Evolutionary conservation across 2,888 invertebrate species (phyloP).

Genomic region (Fragum whitleyi): DNA sequence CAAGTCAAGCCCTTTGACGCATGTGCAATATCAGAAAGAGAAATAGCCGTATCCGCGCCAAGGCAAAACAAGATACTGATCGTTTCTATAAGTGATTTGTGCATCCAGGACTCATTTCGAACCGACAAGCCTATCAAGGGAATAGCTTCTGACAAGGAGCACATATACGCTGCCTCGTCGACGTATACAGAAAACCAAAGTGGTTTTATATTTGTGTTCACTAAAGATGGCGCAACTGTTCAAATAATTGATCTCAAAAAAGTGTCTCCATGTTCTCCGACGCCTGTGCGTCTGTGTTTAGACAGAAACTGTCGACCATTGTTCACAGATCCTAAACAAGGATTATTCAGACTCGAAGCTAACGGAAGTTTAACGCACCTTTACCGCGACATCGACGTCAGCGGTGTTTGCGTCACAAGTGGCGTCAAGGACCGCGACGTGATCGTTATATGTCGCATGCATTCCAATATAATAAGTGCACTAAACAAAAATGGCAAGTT

Average conservation of each 20-base stretch:
- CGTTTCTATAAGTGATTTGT: neutral
- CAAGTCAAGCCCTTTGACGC: constrained; percentile 2
- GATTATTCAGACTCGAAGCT: constrained; percentile 1
- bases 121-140: constrained; percentile 14
- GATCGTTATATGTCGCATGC: neutral
- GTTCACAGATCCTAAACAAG: constrained; percentile 7
- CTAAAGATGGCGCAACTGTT: neutral
- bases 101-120: neutral
- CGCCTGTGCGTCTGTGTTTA: constrained; percentile 1
- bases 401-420: constrained; percentile 2
- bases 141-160: neutral
- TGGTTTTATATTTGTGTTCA: neutral
- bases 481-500: neutral
- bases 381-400: neutral
- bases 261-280: neutral
- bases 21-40: neutral
- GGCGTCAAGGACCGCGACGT: neutral
- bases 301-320: neutral
- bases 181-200: neutral
- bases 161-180: neutral
- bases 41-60: neutral
- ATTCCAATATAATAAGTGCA: neutral
- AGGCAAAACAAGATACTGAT: neutral
- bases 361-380: neutral
- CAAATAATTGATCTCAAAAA: neutral